phyloP scores from a whole-genome alignment of 1,140 invertebrate species.

The Saccostrea glomerata region DNA sequence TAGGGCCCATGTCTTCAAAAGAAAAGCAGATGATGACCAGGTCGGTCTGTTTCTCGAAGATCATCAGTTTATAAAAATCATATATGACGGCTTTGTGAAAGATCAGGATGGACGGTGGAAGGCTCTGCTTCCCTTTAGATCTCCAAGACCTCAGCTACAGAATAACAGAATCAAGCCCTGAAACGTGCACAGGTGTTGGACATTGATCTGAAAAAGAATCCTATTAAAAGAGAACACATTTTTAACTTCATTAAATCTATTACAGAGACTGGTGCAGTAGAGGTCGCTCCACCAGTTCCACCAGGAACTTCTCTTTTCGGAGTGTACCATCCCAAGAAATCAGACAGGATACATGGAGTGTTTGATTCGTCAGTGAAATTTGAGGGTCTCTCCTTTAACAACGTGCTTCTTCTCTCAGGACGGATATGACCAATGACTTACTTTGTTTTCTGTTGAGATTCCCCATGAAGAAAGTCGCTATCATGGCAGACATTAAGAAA shows the following conservation, averaged over 20 bases:
- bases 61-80: constrained; percentile 44
- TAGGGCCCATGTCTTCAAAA: constrained; percentile 36
- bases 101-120: constrained; percentile 45
- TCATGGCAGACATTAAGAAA: neutral
- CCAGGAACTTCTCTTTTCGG: constrained; percentile 47
- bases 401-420: constrained; percentile 45
- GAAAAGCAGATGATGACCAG: constrained; percentile 44
- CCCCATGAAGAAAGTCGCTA: neutral
- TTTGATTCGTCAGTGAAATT: constrained; percentile 38
- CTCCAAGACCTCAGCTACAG: no score
- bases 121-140: constrained; percentile 54
- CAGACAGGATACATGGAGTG: no score
- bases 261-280: neutral
- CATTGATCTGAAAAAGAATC: neutral
- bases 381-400: constrained; percentile 49
- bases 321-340: constrained; percentile 56
- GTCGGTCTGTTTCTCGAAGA: constrained; percentile 49
- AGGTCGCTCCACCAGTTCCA: constrained; percentile 42
- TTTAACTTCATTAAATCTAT: neutral
- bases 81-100: constrained; percentile 42
- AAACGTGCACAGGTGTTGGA: neutral
- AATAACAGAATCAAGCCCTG: no score
- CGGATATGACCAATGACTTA: constrained; percentile 55
- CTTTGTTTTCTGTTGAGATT: constrained; percentile 53
- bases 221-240: constrained; percentile 10